These are phyloP conservation scores for Mesoligia furuncula DNA, from an alignment of 2,888 invertebrate species.

Conservation along the genomic window DNA sequence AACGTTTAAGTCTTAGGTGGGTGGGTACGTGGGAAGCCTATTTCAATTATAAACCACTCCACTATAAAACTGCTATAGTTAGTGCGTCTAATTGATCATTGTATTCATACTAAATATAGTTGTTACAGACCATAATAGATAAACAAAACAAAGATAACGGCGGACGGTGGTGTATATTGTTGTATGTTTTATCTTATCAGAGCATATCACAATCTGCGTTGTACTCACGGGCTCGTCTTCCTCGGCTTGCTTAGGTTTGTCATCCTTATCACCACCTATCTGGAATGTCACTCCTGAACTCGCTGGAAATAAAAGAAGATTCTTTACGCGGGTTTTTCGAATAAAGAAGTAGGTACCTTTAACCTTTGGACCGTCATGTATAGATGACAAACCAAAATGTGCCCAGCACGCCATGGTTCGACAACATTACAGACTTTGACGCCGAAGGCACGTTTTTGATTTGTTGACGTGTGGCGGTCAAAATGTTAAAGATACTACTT, in stretches of 20 bases:
- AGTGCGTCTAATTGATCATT: constrained; percentile 57
- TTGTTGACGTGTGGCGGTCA: too few species aligned
- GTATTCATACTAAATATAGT: constrained; percentile 57
- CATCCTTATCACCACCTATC: constrained; percentile 91
- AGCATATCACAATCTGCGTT: constrained; percentile 60
- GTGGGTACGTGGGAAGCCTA: constrained; percentile 16
- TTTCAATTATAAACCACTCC: constrained; percentile 8
- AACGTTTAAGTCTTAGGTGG: neutral
- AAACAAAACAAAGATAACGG: constrained; percentile 69
- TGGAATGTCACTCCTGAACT: constrained; percentile 92
- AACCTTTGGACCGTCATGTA: too few species aligned
- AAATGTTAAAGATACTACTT: neutral
- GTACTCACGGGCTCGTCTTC: constrained; percentile 90
- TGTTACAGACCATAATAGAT: constrained; percentile 60
- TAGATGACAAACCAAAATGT: too few species aligned
- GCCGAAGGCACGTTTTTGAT: too few species aligned
- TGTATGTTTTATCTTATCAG: constrained; percentile 72
- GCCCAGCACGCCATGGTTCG: too few species aligned
- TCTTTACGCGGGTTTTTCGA: constrained; percentile 1
- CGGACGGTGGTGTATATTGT: constrained; percentile 64
- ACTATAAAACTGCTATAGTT: constrained; percentile 26
- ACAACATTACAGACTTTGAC: too few species aligned
- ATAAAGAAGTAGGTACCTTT: neutral
- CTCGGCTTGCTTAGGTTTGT: constrained; percentile 89
- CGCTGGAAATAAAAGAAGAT: constrained; percentile 75